Evolutionary conservation across 2,888 invertebrate genomes (phyloP), one percentile per base, ranked within the genome.

Genomic region (Boloria selene): DNA sequence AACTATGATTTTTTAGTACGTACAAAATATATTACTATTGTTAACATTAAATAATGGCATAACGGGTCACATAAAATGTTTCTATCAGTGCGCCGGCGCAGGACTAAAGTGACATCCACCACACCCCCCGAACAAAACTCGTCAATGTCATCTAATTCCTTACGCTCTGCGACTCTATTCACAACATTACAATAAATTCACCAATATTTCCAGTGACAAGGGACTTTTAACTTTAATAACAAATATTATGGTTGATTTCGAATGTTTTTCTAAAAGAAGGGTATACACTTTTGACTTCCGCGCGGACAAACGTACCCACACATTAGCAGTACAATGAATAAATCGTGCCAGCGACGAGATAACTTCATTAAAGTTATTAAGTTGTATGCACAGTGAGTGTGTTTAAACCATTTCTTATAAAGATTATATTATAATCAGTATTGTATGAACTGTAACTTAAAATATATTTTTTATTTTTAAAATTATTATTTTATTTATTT

Each of bases 81-180:
- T 53, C 59, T 47, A 60, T 61, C 59, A 63, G 56, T 71, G 67
- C 66, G 68, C 68, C 54, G 31, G 63, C 52, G 67, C 65, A 59
- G 59, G 13, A 59, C 59, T 17, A 17, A 59, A 76, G 76, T 71
- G 77, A 77, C 79, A 79, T 76, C 75, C 76, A 79, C 80, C 82
- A 78, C 78, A 77, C 75, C 74, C 76, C 69, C 61, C 54, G 64
- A 52, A 83, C 85, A 85, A 85, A 81, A 75, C 72, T 69, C 68
- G 84, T 90, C 86, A 91, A 89, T 89, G 87, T 81, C 79, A 80
- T 79, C 88, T 91, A 90, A 92, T 91, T 92, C 83, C 88, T 87
- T 88, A 88, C 89, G 90, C 86, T 85, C 84, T 81, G 80, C 85
- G 85, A 86, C 79, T 84, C 84, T 77, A 83, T 86, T 83, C 83